A percentile compares a stretch with the other conserved stretches of the same genome.
These are phyloP conservation scores for Xenopus tropicalis DNA, from an alignment of 2,113 vertebrate genomes.

Conservation along the genomic window DNA sequence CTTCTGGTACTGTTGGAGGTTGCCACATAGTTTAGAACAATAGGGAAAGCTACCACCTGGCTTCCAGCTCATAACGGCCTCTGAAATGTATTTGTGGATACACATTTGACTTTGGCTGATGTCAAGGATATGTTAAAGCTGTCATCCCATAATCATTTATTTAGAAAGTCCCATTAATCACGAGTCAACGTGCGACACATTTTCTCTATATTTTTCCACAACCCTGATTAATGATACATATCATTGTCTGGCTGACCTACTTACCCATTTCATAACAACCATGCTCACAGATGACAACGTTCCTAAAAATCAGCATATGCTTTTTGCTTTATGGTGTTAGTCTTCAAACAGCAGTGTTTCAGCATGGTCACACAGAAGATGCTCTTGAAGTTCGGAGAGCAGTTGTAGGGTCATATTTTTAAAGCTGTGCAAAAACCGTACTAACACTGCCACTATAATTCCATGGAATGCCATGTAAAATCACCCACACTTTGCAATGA, in stretches of 20 bases:
- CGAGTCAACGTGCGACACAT: constrained; percentile 22
- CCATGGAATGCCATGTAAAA: no score
- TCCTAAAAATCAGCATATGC: not conserved
- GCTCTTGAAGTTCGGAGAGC: no score
- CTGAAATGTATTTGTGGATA: constrained; percentile 3
- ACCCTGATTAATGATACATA: constrained; percentile 33
- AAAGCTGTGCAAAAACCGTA: no score
- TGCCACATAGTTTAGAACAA: not conserved
- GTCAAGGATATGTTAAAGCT: constrained; percentile 34
- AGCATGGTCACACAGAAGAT: no score
- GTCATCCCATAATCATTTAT: constrained; percentile 38
- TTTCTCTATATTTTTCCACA: constrained; percentile 17
- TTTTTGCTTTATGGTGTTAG: not conserved
- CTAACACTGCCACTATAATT: no score
- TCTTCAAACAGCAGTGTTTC: no score
- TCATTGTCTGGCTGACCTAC: constrained; percentile 18
- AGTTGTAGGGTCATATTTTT: no score
- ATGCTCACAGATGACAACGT: not conserved
- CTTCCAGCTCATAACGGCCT: not conserved
- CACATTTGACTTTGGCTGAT: constrained; percentile 16
- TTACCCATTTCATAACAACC: constrained; percentile 4
- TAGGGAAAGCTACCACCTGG: not conserved
- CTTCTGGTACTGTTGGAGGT: not conserved
- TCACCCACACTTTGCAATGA: no score
- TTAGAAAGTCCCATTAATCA: constrained; percentile 41